A percentile compares a stretch with the other conserved stretches of the same genome.
These are phyloP conservation scores for Peromyscus eremicus DNA, from an alignment of 2,797 vertebrate species.

Conservation along the genomic window DNA sequence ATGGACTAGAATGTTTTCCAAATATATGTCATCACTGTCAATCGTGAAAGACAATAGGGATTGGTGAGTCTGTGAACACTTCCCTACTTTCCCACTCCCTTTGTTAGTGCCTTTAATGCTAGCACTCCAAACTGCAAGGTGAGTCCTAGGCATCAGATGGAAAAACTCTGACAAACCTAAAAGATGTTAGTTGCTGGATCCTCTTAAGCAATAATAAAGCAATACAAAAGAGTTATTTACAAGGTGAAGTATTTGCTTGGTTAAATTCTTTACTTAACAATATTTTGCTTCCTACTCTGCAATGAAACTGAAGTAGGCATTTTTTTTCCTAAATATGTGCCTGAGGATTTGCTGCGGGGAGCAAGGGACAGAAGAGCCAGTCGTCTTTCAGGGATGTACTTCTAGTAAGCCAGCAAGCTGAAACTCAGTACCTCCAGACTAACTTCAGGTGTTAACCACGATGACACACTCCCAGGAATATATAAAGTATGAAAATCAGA, in stretches of 20 bases:
- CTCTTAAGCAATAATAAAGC: conserved; percentile 17
- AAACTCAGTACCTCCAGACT: not conserved
- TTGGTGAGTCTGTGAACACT: not conserved
- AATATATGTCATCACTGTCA: not conserved
- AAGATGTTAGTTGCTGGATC: not conserved
- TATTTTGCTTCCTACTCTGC: not conserved
- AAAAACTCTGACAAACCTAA: not conserved
- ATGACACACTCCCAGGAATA: not conserved
- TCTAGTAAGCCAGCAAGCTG: not conserved
- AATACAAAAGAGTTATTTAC: not conserved
- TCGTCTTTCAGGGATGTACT: not conserved
- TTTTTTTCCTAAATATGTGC: not conserved
- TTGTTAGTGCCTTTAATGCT: not conserved
- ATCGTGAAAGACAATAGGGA: not conserved
- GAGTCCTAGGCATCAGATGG: not conserved
- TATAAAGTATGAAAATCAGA: not conserved
- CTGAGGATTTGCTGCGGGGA: not conserved
- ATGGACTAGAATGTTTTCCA: conserved; percentile 31
- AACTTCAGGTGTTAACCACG: not conserved
- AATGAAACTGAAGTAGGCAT: not conserved
- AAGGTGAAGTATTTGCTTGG: not conserved
- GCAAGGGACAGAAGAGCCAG: not conserved
- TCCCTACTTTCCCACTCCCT: not conserved
- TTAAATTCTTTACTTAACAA: not conserved
- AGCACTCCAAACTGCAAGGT: not conserved